A percentile compares a stretch with the other conserved stretches of the same genome.
Evolutionary conservation across 2,797 vertebrate genomes (phyloP).

Genomic region (Bufotes viridis): DNA sequence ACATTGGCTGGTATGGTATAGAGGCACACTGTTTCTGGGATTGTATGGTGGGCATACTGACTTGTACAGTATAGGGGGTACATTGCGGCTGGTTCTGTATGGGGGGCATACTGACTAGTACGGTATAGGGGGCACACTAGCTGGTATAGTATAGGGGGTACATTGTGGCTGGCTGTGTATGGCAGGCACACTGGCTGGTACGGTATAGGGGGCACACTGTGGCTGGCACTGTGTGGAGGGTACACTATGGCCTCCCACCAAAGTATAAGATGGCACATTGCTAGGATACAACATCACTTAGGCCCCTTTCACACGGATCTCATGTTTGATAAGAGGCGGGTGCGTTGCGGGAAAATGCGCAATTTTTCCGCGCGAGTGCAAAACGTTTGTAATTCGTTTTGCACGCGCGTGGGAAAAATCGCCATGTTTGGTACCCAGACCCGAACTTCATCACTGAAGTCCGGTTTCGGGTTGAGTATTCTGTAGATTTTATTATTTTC

Average conservation of each 20-base stretch:
- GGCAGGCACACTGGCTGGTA: background rate
- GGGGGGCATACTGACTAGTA: background rate
- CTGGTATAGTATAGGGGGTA: background rate
- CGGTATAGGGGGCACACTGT: background rate
- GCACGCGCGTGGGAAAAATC: no score
- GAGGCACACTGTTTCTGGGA: background rate
- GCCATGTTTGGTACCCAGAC: no score
- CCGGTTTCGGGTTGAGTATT: no score
- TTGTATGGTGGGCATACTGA: background rate
- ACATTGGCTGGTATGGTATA: background rate
- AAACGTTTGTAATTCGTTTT: no score
- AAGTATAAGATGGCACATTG: background rate
- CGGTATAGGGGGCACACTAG: background rate
- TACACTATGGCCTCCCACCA: background rate
- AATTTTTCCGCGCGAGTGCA: no score
- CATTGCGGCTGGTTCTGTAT: background rate
- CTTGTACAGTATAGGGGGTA: background rate
- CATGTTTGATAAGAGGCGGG: no score
- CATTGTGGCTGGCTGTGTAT: background rate
- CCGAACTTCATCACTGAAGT: no score
- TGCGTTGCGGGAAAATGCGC: no score
- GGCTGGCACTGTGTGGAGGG: background rate
- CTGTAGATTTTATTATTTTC: no score
- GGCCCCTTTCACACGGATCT: no score
- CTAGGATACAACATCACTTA: no score